A percentile compares a stretch with the other conserved stretches of the same genome.
These are phyloP conservation scores for Ganaspis brasiliensis DNA, from an alignment of 2,888 invertebrate genomes.

Conservation along the genomic window DNA sequence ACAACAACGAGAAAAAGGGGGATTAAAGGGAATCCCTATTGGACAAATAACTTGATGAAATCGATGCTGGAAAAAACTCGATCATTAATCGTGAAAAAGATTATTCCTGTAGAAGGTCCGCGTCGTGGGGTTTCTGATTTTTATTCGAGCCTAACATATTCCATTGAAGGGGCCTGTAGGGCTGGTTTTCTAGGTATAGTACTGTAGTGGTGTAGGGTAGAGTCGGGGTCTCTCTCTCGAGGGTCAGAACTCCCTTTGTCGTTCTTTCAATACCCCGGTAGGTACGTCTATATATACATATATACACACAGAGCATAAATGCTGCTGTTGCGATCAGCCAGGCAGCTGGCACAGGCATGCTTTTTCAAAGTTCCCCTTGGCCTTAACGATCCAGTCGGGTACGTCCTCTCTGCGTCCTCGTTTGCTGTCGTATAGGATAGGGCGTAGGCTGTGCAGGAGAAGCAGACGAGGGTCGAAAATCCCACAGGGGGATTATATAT, in stretches of 20 bases:
- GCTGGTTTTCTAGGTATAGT: slow-evolving; percentile 19
- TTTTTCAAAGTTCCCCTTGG: slow-evolving; percentile 63
- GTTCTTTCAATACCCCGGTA: slow-evolving; percentile 62
- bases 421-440: slow-evolving; percentile 49
- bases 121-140: slow-evolving; percentile 49
- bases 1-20: too few relatives aligned
- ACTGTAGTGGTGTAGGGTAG: slow-evolving; percentile 47
- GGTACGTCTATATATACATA: slow-evolving; percentile 43
- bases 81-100: slow-evolving; percentile 34
- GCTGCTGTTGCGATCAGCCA: slow-evolving; percentile 56
- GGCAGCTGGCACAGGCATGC: slow-evolving; percentile 61
- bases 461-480: slow-evolving; percentile 69
- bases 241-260: slow-evolving; percentile 76
- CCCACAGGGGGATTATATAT: slow-evolving; percentile 75
- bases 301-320: slow-evolving; percentile 39
- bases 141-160: slow-evolving; percentile 57
- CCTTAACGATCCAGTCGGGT: slow-evolving; percentile 41
- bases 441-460: slow-evolving; percentile 24
- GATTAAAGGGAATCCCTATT: neutral
- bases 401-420: slow-evolving; percentile 52
- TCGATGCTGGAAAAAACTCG: slow-evolving; percentile 1
- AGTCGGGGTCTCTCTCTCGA: slow-evolving; percentile 65
- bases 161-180: slow-evolving; percentile 51
- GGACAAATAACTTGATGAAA: neutral
- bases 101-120: slow-evolving; percentile 56